phyloP scores from a whole-genome alignment of 2,113 vertebrate species.

The Paratilapia polleni region DNA sequence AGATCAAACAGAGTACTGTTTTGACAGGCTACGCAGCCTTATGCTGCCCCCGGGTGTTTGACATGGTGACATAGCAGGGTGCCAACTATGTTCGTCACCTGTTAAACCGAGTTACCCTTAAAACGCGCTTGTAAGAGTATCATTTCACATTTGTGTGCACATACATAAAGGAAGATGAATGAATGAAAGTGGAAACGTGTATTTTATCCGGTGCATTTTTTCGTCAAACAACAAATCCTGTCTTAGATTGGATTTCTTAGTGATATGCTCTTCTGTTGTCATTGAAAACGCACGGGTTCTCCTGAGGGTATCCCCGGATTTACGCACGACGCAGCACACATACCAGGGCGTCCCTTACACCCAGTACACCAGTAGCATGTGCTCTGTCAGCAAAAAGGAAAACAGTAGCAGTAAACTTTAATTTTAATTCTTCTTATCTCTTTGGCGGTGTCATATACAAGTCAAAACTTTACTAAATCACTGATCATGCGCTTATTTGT shows the following conservation, averaged over 20 bases:
- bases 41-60: slow-evolving; percentile 80
- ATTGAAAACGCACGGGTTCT: background rate
- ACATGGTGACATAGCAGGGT: slow-evolving; percentile 33
- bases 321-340: slow-evolving; percentile 42
- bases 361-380: background rate
- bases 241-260: background rate
- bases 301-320: slow-evolving; percentile 61
- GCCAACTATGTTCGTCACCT: background rate
- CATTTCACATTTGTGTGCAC: background rate
- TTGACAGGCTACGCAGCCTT: slow-evolving; percentile 26
- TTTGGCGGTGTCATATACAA: background rate
- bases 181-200: background rate
- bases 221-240: background rate
- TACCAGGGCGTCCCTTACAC: slow-evolving; percentile 21
- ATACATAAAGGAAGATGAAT: background rate
- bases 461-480: background rate
- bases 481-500: accelerated
- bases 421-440: background rate
- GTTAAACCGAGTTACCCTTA: background rate
- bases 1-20: background rate
- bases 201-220: background rate
- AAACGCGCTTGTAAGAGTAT: background rate
- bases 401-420: background rate
- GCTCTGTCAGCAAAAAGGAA: slow-evolving; percentile 45
- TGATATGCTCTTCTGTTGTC: background rate